phyloP scores from a whole-genome alignment of 2,113 vertebrate species.

The Periophthalmus modestus region DNA sequence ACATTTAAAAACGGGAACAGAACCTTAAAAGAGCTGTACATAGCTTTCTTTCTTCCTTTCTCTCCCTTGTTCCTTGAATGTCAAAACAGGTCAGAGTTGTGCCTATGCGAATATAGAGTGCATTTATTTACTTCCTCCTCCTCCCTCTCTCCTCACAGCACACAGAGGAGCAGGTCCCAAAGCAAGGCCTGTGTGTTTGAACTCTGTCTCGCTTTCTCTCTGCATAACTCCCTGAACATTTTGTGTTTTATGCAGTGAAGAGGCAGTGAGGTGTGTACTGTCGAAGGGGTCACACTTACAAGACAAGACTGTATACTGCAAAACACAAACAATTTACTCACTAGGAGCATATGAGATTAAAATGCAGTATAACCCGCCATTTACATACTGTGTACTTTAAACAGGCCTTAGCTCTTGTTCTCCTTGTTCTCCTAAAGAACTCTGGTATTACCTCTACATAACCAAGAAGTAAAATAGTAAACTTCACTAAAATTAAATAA shows the following conservation, averaged over 20 bases:
- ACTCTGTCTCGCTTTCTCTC: background rate
- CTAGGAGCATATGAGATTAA: too few species aligned
- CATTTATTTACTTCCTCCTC: background rate
- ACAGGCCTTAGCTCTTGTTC: too few species aligned
- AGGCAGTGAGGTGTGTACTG: background rate
- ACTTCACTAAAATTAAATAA: too few species aligned
- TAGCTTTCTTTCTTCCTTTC: background rate
- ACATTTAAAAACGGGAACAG: too few species aligned
- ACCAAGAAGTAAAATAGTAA: too few species aligned
- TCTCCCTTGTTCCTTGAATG: background rate
- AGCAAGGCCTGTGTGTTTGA: background rate
- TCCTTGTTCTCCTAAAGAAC: too few species aligned
- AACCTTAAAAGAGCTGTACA: too few species aligned
- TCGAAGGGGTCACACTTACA: background rate
- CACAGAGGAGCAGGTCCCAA: background rate
- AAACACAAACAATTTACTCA: too few species aligned
- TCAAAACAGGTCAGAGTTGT: background rate
- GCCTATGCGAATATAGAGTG: background rate
- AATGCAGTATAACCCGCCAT: too few species aligned
- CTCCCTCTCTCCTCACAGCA: background rate
- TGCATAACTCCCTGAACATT: background rate
- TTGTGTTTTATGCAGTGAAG: background rate
- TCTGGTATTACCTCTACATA: too few species aligned
- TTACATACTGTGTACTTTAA: too few species aligned
- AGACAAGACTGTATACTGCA: background rate